Percentiles rank a stretch among this genome's conserved stretches.
Conservation (phyloP, 2,113 vertebrate species). For the Ceratotherium simum region DNA sequence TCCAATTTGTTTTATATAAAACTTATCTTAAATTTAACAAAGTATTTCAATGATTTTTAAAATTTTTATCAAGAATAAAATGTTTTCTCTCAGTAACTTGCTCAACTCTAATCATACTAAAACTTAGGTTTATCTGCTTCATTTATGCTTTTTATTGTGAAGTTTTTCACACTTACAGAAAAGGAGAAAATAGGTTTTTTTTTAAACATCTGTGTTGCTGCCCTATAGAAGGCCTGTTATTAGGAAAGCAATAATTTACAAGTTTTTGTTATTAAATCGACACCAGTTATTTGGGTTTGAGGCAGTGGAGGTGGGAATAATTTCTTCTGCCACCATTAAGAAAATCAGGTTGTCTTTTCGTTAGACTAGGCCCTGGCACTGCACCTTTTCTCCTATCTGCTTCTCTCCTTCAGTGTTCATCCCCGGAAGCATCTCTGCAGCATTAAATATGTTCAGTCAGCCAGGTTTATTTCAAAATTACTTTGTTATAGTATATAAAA, state of each 20-base stretch:
- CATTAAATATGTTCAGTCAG: neutral
- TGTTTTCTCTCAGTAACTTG: slow-evolving; percentile 1
- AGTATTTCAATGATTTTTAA: slow-evolving; percentile 18
- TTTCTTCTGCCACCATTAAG: neutral
- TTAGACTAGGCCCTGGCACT: neutral
- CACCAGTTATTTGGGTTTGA: neutral
- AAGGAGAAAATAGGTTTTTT: neutral
- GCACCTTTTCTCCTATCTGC: neutral
- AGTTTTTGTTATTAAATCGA: neutral
- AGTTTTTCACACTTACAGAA: neutral
- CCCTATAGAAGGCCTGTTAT: neutral
- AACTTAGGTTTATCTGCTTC: neutral
- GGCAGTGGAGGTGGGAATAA: neutral
- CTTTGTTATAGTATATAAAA: neutral
- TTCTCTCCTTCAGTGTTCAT: neutral
- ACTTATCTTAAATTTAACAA: neutral
- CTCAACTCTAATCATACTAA: neutral
- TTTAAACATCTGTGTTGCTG: neutral
- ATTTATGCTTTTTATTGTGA: neutral
- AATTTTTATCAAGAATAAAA: neutral
- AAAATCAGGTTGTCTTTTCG: neutral
- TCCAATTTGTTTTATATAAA: too few species aligned
- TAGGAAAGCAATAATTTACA: slow-evolving; percentile 33
- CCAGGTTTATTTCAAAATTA: slow-evolving; percentile 32
- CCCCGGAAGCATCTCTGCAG: neutral